Evolutionary conservation across 2,888 invertebrate species (phyloP).

Genomic region (Zelleria hepariella): DNA sequence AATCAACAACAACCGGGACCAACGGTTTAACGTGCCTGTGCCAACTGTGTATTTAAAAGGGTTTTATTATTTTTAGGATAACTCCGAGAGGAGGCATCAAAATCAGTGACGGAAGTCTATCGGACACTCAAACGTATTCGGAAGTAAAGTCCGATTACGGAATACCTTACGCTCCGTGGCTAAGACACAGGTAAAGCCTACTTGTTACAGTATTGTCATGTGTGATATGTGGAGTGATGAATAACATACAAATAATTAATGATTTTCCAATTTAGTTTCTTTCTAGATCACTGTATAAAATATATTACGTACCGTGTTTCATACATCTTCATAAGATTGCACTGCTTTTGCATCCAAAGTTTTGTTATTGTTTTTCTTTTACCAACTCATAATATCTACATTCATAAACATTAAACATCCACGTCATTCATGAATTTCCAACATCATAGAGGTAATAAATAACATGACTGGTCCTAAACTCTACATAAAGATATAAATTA

Average conservation of each 20-base stretch:
- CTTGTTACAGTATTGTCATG: not conserved
- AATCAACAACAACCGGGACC: no score
- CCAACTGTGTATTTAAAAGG: not conserved
- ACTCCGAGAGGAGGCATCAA: slow-evolving; percentile 69
- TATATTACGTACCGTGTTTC: not conserved
- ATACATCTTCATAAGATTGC: slow-evolving; percentile 3
- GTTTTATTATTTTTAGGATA: slow-evolving; percentile 35
- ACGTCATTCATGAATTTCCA: not conserved
- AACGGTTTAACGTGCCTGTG: no score
- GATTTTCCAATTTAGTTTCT: no score
- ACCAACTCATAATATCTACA: not conserved
- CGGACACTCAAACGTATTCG: slow-evolving; percentile 85
- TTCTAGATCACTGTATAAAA: no score
- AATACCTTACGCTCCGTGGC: slow-evolving; percentile 88
- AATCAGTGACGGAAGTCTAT: slow-evolving; percentile 85
- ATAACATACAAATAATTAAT: no score
- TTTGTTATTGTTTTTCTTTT: slow-evolving; percentile 13
- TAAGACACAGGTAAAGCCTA: slow-evolving; percentile 80
- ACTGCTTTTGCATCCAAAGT: slow-evolving; percentile 6
- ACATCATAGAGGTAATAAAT: not conserved
- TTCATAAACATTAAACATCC: not conserved
- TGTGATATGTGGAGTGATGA: not conserved
- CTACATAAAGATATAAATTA: no score
- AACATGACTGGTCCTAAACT: no score
- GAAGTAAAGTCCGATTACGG: slow-evolving; percentile 83